Evolutionary conservation across 2,113 vertebrate genomes (phyloP), one percentile per base, ranked within the genome.

Genomic region (Mesembrinibis cayennensis): DNA sequence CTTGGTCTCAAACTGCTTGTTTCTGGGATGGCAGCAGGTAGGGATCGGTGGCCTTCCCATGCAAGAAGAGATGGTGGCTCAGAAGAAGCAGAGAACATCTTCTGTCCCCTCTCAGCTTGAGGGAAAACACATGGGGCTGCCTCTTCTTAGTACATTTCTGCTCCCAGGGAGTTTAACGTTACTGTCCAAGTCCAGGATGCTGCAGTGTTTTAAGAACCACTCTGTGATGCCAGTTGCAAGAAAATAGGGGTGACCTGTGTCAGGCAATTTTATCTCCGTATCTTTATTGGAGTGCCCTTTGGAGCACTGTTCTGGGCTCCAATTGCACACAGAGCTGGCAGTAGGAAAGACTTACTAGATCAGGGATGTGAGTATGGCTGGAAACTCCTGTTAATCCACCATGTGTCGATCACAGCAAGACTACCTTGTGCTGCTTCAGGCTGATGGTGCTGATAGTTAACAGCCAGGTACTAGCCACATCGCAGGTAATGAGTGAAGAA

Each of bases 341-440:
- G 22, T 7, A 36, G 63, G 22, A 76, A 77, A 22, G 70, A 70
- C 13, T 50, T 87, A 26, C 32, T 61, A 23, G 45, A 73, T 6
- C 5, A n/a, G 32, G 18, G 26, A 17, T n/a, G 13, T 20, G 23
- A 61, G 4, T 29, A 34, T 22, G 50, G 16, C 25, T 77, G 38
- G 63, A 42, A 90, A 52, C 4, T 61, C 44, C 44, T 55, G 38
- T 29, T 59, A 63, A 87, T 29, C 18, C 27, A 45, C 25, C 10
- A 4, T 6, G 5, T 0, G 2, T 29, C 3, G 3, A 52, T 10
- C 16, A 27, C 20, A 62, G 15, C 22, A 67, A 77, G n/a, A 40
- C 13, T 47, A 22, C 8, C 38, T 67, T 0, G 0, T 49, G 52
- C 26, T 52, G 7, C 36, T 47, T 55, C 9, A 42, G 47, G 17